phyloP scores from a whole-genome alignment of 2,888 invertebrate genomes.

The Antheraea yamamai region DNA sequence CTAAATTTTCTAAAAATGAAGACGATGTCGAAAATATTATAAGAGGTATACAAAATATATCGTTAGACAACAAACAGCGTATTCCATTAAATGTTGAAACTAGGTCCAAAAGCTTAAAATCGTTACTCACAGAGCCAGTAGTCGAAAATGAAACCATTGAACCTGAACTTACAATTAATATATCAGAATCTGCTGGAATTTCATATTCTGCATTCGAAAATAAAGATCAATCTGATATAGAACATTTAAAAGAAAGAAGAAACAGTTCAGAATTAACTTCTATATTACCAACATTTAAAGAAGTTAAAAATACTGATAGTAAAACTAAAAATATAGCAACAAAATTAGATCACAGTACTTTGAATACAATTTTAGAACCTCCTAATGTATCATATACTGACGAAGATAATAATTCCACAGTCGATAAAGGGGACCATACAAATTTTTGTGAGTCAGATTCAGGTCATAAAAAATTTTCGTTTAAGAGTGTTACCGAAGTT shows the following conservation, averaged over 20 bases:
- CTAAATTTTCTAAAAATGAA: constrained; percentile 30
- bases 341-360: neutral
- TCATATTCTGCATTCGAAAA: neutral
- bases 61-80: constrained; percentile 38
- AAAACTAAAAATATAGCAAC: neutral
- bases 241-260: neutral
- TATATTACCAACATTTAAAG: neutral
- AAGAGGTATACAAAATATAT: constrained; percentile 39
- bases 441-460: neutral
- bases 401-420: neutral
- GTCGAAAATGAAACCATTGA: neutral
- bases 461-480: neutral
- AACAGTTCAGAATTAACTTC: neutral
- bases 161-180: neutral
- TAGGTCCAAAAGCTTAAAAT: constrained; percentile 51
- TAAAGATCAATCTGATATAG: neutral
- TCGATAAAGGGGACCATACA: neutral
- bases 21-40: constrained; percentile 35
- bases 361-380: neutral
- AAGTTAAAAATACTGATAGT: neutral
- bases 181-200: neutral
- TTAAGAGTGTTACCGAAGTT: neutral
- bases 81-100: constrained; percentile 41
- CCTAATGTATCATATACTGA: neutral
- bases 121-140: constrained; percentile 52